These are phyloP conservation scores for Trachymyrmex cornetzi DNA, from an alignment of 1,140 invertebrate genomes.

Conservation along the genomic window DNA sequence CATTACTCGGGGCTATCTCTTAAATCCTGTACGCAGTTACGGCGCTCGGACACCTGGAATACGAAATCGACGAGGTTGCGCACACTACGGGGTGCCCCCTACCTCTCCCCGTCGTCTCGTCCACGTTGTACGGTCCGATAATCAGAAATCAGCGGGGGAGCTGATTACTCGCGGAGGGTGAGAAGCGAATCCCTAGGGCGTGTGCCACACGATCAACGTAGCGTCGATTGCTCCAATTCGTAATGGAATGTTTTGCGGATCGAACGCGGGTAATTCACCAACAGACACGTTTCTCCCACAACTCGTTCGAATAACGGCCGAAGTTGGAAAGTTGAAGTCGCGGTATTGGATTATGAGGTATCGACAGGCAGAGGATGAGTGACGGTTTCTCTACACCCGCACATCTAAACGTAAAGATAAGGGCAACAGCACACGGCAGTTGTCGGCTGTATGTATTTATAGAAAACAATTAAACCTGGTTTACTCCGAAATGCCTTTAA, in stretches of 20 bases:
- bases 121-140: conserved; percentile 8
- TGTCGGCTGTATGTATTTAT: too few relatives aligned
- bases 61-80: conserved; percentile 29
- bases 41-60: conserved; percentile 21
- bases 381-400: neutral
- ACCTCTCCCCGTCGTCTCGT: neutral
- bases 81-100: neutral
- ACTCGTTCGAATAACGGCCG: conserved; percentile 17
- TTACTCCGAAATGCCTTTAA: too few relatives aligned
- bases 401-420: neutral
- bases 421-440: too few relatives aligned
- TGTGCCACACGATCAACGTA: neutral
- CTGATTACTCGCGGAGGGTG: neutral
- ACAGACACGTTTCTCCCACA: neutral
- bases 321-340: conserved; percentile 13
- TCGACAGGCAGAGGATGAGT: neutral
- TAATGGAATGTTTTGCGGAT: conserved; percentile 18
- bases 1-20: conserved; percentile 54
- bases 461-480: too few relatives aligned
- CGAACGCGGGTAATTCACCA: neutral
- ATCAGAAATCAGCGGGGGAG: conserved; percentile 18
- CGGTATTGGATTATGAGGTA: conserved; percentile 29
- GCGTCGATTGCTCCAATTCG: neutral
- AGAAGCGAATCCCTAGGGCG: conserved; percentile 9
- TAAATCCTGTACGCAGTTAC: conserved; percentile 55